Evolutionary conservation across 2,113 vertebrate species (phyloP), one percentile per base, ranked within the genome.

Genomic region (Megaceryle maxima): DNA sequence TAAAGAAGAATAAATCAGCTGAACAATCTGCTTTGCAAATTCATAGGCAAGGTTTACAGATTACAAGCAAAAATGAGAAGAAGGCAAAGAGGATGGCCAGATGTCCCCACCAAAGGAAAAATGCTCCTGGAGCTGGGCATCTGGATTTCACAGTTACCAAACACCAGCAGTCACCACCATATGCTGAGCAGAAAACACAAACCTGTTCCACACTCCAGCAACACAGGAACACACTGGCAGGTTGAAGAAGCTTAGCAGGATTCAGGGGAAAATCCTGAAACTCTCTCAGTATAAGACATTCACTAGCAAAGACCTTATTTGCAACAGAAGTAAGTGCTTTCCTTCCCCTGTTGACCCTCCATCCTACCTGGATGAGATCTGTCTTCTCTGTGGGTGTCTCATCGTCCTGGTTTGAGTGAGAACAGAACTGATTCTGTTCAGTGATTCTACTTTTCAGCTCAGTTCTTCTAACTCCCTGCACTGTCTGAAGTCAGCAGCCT

Each of bases 61-160:
- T 28, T 19, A 21, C 16, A 80, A 67, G 44, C 13, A 48, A 84
- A 76, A 60, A 48, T 15, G 14, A 78, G 55, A 57, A 79, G 46
- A 82, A 37, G 37, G 37, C 37, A 37, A 37, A 37, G 48, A 85
- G 69, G 82, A 87, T 57, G 76, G 94, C 77, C 94, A 95, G 95
- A 96, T 94, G 88, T 97, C 89, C 77, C 70, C 94, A 92, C 73
- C 25, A 73, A 92, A 51, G n/a, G 70, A 94, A 96, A 95, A 96
- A 92, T 80, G 89, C 72, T 96, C 88, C 85, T 94, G 86, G 92
- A 96, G 73, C 77, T 73, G 85, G 92, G 78, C 95, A 97, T 95
- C 96, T 97, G 96, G 91, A 96, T 97, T 96, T 95, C 84, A 91
- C 84, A 94, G 90, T 78, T 94, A 92, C 74, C 80, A 92, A 96